Conservation (phyloP, 2,797 vertebrate genomes). For the Ctenopoma multispine region DNA sequence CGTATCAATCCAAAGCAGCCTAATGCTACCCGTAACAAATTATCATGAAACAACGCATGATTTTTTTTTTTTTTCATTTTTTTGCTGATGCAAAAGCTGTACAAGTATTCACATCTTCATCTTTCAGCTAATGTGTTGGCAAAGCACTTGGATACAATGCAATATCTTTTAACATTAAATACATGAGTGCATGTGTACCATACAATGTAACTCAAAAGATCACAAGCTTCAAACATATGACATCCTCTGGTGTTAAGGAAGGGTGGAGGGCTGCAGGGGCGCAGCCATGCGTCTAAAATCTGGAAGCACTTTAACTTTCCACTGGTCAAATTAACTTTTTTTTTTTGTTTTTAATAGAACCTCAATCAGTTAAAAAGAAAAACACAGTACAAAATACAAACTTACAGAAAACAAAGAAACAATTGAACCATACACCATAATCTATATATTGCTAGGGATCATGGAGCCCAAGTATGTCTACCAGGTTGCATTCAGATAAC, state of each 20-base stretch:
- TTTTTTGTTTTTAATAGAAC: slow-evolving; percentile 50
- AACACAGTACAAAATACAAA: slow-evolving; percentile 81
- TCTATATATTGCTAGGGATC: slow-evolving; percentile 84
- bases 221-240: slow-evolving; percentile 78
- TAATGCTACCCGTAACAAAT: slow-evolving; percentile 77
- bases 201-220: slow-evolving; percentile 72
- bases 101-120: slow-evolving; percentile 68
- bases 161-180: slow-evolving; percentile 79
- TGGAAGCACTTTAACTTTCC: slow-evolving; percentile 80
- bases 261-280: slow-evolving; percentile 3
- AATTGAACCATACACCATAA: slow-evolving; percentile 75
- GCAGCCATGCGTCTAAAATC: slow-evolving; percentile 69
- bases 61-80: slow-evolving; percentile 27
- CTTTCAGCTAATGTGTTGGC: slow-evolving; percentile 74
- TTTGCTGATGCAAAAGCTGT: slow-evolving; percentile 81
- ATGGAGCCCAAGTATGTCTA: slow-evolving; percentile 81
- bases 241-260: slow-evolving; percentile 57
- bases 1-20: slow-evolving; percentile 79
- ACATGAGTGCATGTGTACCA: slow-evolving; percentile 76
- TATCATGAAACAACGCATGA: slow-evolving; percentile 79
- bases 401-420: slow-evolving; percentile 74
- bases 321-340: slow-evolving; percentile 66
- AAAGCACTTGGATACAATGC: slow-evolving; percentile 83
- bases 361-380: slow-evolving; percentile 58
- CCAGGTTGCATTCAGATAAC: slow-evolving; percentile 83